These are phyloP conservation scores for Crocidura indochinensis DNA, from an alignment of 2,797 vertebrate species.

Conservation along the genomic window DNA sequence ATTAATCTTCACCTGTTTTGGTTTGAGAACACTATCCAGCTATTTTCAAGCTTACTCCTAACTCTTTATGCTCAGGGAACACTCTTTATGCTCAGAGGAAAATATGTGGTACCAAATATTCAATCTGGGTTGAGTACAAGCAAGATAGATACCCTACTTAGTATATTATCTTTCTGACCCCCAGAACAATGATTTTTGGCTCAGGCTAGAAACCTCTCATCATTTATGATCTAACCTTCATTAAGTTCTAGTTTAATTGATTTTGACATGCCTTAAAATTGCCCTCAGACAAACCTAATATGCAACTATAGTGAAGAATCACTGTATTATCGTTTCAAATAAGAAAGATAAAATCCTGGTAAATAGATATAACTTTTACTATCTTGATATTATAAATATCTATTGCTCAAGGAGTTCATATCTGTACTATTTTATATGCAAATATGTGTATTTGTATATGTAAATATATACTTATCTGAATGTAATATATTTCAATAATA, in stretches of 20 bases:
- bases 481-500: too few species aligned
- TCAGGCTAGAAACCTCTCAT: neutral
- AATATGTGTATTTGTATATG: too few species aligned
- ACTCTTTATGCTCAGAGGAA: too few species aligned
- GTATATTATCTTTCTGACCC: too few species aligned
- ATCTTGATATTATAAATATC: neutral
- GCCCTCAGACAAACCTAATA: neutral
- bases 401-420: neutral
- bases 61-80: too few species aligned
- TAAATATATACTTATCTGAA: too few species aligned
- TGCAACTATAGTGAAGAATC: neutral
- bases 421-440: neutral
- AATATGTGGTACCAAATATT: too few species aligned
- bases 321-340: neutral
- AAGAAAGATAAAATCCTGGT: neutral
- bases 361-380: slow-evolving; percentile 7
- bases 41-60: too few species aligned
- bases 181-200: neutral
- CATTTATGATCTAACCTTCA: neutral
- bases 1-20: too few species aligned
- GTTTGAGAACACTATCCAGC: too few species aligned
- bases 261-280: neutral
- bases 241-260: neutral
- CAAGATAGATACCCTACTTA: too few species aligned
- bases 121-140: too few species aligned